Evolutionary conservation across 2,113 vertebrate species (phyloP), one percentile per base, ranked within the genome.

Genomic region (Opisthocomus hoazin): DNA sequence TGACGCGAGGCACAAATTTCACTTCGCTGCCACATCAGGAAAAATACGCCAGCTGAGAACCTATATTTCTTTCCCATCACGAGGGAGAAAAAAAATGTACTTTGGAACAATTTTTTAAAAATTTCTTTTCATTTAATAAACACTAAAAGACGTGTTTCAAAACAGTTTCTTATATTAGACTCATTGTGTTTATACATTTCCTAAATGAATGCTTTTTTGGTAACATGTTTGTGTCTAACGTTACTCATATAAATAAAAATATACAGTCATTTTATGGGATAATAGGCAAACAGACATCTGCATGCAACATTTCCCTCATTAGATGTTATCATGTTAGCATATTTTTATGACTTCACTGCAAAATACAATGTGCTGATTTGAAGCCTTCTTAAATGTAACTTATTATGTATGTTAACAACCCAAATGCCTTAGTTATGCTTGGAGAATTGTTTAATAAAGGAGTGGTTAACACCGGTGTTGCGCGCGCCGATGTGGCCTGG

Each of bases 301-400:
- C 93, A 94, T 70, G 92, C 84, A 98, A 96, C 71, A 88, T 97
- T 98, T 97, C 90, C 79, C 94, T 96, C 82, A 97, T 98, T 97
- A 97, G 94, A 96, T 95, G 84, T 82, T 91, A 92, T 92, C 93
- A 94, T 79, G 61, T 90, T 98, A 95, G 65, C 95, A 90, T 96
- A 94, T 96, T 97, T 97, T 96, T 97, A 90, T 97, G 51, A 95
- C 63, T 96, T 97, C 41, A n/a, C 70, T 85, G 89, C 61, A 92
- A 97, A 97, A 97, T 96, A 97, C 87, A 96, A 80, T 92, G 90
- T 96, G 81, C 82, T 94, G 70, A 89, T 97, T 95, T 96, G 89
- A 97, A 98, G 57, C 37, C 79, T 78, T 91, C 69, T 94, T 94
- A 95, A 98, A 89, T 75, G 91, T 89, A 94, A 92, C 87, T 94